Percentiles rank a stretch among this genome's conserved stretches.
Conservation (phyloP, 2,113 vertebrate species). For the Oncorhynchus kisutch region DNA sequence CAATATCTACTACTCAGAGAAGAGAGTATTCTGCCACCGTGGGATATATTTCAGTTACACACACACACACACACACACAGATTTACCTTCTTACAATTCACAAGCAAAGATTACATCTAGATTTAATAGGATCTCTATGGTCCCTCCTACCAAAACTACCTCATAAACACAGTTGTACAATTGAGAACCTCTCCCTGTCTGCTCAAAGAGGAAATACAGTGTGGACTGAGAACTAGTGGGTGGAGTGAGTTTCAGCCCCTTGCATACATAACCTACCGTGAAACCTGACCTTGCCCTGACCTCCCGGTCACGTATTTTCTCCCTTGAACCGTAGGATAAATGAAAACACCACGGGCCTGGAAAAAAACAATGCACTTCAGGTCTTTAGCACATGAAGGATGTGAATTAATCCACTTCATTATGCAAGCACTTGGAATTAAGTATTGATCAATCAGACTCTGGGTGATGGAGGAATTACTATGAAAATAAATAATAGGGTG, state of each 20-base stretch:
- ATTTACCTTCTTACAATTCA: too few species aligned
- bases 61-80: too few species aligned
- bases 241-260: not conserved
- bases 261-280: not conserved
- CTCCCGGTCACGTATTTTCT: not conserved
- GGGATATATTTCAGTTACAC: too few species aligned
- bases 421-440: constrained; percentile 12
- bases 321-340: not conserved
- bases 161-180: too few species aligned
- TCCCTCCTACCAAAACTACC: too few species aligned
- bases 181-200: not conserved
- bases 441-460: constrained; percentile 6
- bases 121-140: too few species aligned
- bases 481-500: not conserved
- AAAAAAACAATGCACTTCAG: not conserved
- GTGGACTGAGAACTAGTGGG: not conserved
- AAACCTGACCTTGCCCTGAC: not conserved
- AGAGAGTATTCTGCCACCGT: too few species aligned
- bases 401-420: not conserved
- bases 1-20: too few species aligned
- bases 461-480: not conserved
- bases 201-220: not conserved
- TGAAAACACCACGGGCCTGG: not conserved
- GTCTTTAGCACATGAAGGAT: not conserved
- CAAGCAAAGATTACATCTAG: too few species aligned